These are phyloP conservation scores for Nemurella pictetii DNA, from an alignment of 2,888 invertebrate genomes.

Conservation along the genomic window DNA sequence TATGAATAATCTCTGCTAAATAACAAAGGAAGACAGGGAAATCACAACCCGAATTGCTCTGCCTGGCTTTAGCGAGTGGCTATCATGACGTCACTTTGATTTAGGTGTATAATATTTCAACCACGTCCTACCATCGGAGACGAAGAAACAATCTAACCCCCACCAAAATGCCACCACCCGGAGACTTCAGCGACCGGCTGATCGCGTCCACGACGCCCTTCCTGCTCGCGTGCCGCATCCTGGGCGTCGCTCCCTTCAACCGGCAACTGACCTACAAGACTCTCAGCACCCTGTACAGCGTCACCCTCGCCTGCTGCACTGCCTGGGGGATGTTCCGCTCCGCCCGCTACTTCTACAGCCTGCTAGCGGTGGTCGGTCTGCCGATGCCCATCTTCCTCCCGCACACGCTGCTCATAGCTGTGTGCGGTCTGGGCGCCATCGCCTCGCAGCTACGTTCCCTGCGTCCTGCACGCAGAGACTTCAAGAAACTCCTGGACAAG, in stretches of 20 bases:
- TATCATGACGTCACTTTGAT: no score
- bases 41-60: no score
- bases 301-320: background rate
- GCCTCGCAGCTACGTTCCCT: background rate
- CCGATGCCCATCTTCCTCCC: background rate
- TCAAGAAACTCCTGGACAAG: background rate
- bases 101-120: no score
- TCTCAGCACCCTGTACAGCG: background rate
- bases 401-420: background rate
- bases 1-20: no score
- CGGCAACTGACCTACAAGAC: background rate
- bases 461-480: background rate
- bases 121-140: no score
- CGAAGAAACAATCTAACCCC: no score
- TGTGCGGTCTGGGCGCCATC: background rate
- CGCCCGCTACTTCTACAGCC: background rate
- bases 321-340: background rate
- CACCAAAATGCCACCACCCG: background rate
- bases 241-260: background rate
- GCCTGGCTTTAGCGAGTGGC: no score
- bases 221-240: background rate
- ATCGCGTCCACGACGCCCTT: background rate
- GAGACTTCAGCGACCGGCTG: background rate
- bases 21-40: no score
- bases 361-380: background rate